These are phyloP conservation scores for Premnoplex brunnescens DNA, from an alignment of 2,797 vertebrate species.

Conservation along the genomic window DNA sequence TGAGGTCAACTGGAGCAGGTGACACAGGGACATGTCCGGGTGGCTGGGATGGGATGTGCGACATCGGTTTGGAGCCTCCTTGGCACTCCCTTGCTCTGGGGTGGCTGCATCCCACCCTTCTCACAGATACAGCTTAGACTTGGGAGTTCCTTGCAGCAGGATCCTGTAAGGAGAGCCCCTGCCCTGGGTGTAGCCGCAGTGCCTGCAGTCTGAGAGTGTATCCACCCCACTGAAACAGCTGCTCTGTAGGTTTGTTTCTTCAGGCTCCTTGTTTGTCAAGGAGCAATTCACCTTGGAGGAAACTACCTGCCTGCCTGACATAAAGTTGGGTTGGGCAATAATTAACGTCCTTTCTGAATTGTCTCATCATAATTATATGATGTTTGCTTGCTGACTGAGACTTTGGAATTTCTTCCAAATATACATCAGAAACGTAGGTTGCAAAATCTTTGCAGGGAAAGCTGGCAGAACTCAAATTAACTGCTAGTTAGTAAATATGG, in stretches of 20 bases:
- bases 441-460: not conserved
- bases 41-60: not conserved
- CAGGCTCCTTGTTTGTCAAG: not conserved
- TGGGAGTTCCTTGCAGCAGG: not conserved
- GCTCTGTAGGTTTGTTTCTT: not conserved
- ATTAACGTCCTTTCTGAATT: not conserved
- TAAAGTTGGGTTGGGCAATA: not conserved
- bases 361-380: not conserved
- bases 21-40: not conserved
- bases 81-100: accelerated
- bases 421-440: not conserved
- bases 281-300: not conserved
- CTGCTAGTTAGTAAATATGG: not conserved
- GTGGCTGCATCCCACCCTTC: accelerated
- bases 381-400: not conserved
- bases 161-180: not conserved
- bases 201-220: not conserved
- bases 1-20: not conserved
- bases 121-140: accelerated
- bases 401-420: not conserved
- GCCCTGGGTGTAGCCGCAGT: accelerated
- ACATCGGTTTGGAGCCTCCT: accelerated
- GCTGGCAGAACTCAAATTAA: not conserved
- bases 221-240: not conserved
- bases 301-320: not conserved